These are phyloP conservation scores for Thymelicus sylvestris DNA, from an alignment of 2,888 invertebrate species.

Conservation along the genomic window DNA sequence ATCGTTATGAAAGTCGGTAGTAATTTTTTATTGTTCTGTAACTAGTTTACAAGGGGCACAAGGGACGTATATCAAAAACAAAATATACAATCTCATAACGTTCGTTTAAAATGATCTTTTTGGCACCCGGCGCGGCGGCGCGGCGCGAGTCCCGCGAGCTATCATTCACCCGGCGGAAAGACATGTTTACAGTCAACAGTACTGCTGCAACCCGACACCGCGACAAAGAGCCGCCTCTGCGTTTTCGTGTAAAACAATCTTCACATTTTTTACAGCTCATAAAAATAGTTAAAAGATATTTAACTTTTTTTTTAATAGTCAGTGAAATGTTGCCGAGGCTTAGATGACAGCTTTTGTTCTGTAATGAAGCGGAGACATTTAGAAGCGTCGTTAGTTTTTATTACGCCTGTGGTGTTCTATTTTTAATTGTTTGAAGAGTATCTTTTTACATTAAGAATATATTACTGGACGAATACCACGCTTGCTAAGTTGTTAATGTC, in stretches of 20 bases:
- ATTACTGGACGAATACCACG: conserved; percentile 44
- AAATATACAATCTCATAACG: conserved; percentile 45
- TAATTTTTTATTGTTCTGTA: conserved; percentile 4
- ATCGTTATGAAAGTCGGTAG: neutral
- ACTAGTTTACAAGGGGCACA: no score
- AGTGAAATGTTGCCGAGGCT: conserved; percentile 83
- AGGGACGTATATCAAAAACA: conserved; percentile 38
- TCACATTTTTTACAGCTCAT: conserved; percentile 81
- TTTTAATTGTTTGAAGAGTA: conserved; percentile 65
- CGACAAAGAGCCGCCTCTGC: conserved; percentile 82
- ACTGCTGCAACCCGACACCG: conserved; percentile 69
- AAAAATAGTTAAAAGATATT: conserved; percentile 84
- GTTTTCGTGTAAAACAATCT: conserved; percentile 81
- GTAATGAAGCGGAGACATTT: conserved; percentile 80
- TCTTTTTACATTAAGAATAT: conserved; percentile 52
- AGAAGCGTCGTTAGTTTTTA: conserved; percentile 74
- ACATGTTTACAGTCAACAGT: conserved; percentile 81
- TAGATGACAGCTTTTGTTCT: conserved; percentile 83
- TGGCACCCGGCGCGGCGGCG: conserved; percentile 65
- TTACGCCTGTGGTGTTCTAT: conserved; percentile 71
- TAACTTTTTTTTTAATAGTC: conserved; percentile 79
- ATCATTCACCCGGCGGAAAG: conserved; percentile 77
- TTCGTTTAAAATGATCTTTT: conserved; percentile 50
- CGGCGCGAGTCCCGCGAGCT: conserved; percentile 50
- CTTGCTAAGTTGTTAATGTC: conserved; percentile 33